Conservation (phyloP, 2,797 vertebrate genomes). For the Phataginus tricuspis region DNA sequence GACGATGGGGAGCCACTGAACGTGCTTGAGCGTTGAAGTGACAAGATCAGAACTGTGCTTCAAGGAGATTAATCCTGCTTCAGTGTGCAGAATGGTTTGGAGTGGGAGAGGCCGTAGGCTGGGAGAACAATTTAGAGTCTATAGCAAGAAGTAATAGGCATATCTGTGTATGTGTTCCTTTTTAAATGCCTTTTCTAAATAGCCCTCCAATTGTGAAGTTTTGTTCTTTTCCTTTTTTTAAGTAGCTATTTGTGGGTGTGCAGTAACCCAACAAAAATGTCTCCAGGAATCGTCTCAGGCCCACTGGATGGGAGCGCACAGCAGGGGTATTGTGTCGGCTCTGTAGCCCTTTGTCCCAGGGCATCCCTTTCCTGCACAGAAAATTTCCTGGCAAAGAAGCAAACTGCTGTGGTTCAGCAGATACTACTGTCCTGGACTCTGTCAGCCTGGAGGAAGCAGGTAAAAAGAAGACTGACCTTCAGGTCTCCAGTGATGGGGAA, state of each 20-base stretch:
- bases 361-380: slow-evolving; percentile 25
- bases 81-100: not conserved
- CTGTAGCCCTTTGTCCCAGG: slow-evolving; percentile 69
- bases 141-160: slow-evolving; percentile 24
- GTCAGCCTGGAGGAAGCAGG: not conserved
- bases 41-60: not conserved
- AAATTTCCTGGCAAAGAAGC: slow-evolving; percentile 59
- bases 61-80: not conserved
- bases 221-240: slow-evolving; percentile 47
- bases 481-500: not conserved
- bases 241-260: slow-evolving; percentile 77
- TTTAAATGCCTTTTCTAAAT: slow-evolving; percentile 66
- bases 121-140: slow-evolving; percentile 47
- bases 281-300: slow-evolving; percentile 63
- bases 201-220: slow-evolving; percentile 56
- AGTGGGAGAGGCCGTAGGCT: slow-evolving; percentile 49
- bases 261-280: slow-evolving; percentile 80
- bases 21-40: not conserved
- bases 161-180: slow-evolving; percentile 52
- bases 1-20: not conserved
- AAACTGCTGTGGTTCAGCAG: not conserved
- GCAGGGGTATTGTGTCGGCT: slow-evolving; percentile 63
- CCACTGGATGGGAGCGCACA: slow-evolving; percentile 66
- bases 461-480: not conserved
- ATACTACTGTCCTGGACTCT: not conserved